phyloP scores from a whole-genome alignment of 2,797 vertebrate genomes.

The Pagetopsis macropterus region DNA sequence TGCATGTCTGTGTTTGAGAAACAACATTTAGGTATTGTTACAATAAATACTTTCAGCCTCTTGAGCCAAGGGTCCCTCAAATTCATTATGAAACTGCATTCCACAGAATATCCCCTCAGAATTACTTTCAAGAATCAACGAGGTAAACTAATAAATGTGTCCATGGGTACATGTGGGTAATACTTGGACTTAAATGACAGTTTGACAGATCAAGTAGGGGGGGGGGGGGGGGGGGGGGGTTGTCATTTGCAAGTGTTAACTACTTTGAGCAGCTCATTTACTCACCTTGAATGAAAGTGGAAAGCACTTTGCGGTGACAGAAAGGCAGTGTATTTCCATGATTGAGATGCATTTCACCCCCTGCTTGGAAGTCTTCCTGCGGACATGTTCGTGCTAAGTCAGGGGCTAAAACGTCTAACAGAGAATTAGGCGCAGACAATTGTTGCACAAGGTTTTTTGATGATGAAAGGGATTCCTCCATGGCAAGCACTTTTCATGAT shows the following conservation, averaged over 20 bases:
- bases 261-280: slow-evolving; percentile 62
- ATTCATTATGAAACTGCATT: slow-evolving; percentile 69
- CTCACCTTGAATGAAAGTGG: slow-evolving; percentile 55
- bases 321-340: slow-evolving; percentile 68
- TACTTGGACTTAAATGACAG: slow-evolving; percentile 15
- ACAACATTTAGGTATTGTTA: slow-evolving; percentile 30
- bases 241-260: slow-evolving; percentile 67
- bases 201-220: slow-evolving; percentile 15
- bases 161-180: background rate
- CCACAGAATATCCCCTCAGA: slow-evolving; percentile 64
- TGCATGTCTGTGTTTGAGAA: slow-evolving; percentile 6
- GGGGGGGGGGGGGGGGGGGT: slow-evolving; percentile 40
- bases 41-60: slow-evolving; percentile 42
- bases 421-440: slow-evolving; percentile 59
- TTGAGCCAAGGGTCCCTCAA: slow-evolving; percentile 27
- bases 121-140: slow-evolving; percentile 56
- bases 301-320: slow-evolving; percentile 49
- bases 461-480: slow-evolving; percentile 73
- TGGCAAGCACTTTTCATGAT: slow-evolving; percentile 58
- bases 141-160: slow-evolving; percentile 28
- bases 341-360: slow-evolving; percentile 53
- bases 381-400: slow-evolving; percentile 71
- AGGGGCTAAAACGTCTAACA: slow-evolving; percentile 49
- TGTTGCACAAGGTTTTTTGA: slow-evolving; percentile 52
- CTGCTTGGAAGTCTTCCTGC: slow-evolving; percentile 36